These are phyloP conservation scores for Chondrilla cf. caribensis DNA, from an alignment of 37 sponge, comb jelly and placozoan genomes.

Conservation along the genomic window DNA sequence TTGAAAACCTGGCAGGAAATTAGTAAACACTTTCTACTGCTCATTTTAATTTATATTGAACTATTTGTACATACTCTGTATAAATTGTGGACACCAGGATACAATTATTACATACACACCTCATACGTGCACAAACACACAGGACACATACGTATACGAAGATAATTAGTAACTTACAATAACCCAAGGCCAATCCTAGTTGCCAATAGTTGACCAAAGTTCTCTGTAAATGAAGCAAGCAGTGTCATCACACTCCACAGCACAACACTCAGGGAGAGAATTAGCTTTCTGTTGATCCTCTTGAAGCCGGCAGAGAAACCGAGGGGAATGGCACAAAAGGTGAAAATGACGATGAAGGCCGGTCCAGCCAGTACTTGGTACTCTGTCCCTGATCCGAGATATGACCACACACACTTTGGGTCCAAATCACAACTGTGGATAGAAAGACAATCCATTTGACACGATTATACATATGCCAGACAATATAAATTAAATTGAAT, in stretches of 20 bases:
- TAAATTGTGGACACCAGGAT: no score
- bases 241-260: constrained; percentile 76
- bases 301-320: constrained; percentile 57
- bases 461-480: no score
- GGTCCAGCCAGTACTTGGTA: constrained; percentile 79
- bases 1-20: no score
- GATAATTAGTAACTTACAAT: no score
- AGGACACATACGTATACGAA: no score
- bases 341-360: constrained; percentile 64
- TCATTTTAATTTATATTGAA: no score
- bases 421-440: background rate
- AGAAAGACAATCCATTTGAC: no score
- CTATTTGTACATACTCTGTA: no score
- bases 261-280: constrained; percentile 38
- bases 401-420: constrained; percentile 46
- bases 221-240: constrained; percentile 44
- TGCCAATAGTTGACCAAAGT: constrained; percentile 65
- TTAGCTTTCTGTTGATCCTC: constrained; percentile 28
- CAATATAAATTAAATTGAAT: no score
- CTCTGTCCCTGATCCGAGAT: constrained; percentile 39
- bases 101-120: no score
- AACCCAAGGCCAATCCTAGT: constrained; percentile 63
- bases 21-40: no score
- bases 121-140: no score
- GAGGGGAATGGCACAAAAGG: constrained; percentile 56